These are phyloP conservation scores for Austrolebias charrua DNA, from an alignment of 2,797 vertebrate species.

Conservation along the genomic window DNA sequence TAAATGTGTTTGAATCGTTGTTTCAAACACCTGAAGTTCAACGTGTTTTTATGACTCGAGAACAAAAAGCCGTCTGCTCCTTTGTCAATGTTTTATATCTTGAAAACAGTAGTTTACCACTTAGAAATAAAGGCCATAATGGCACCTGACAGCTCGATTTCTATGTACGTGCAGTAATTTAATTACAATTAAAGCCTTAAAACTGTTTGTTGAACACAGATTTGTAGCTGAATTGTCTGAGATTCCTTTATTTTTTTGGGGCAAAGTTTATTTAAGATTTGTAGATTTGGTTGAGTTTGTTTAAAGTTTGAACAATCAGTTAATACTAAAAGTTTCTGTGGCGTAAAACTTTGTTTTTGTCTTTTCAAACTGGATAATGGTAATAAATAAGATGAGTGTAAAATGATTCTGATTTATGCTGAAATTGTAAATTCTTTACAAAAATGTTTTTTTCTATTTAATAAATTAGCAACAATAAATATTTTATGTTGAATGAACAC, in stretches of 20 bases:
- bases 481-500: conserved; percentile 9
- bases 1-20: not conserved
- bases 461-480: conserved; percentile 51
- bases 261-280: conserved; percentile 51
- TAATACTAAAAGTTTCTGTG: conserved; percentile 9
- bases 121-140: not conserved
- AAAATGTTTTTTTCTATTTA: conserved; percentile 32
- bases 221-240: conserved; percentile 25
- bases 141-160: conserved; percentile 22
- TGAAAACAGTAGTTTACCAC: not conserved
- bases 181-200: conserved; percentile 14
- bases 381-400: conserved; percentile 6
- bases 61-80: not conserved
- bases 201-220: conserved; percentile 6
- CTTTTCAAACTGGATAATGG: conserved; percentile 32
- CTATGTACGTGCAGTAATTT: conserved; percentile 50
- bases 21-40: not conserved
- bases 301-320: conserved; percentile 49
- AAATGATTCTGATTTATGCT: conserved; percentile 13
- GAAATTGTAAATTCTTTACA: conserved; percentile 28
- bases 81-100: not conserved
- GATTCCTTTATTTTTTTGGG: not conserved
- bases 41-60: not conserved
- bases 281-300: conserved; percentile 33
- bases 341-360: conserved; percentile 22